These are phyloP conservation scores for Rhinophrynus dorsalis DNA, from an alignment of 2,797 vertebrate genomes.

Conservation along the genomic window DNA sequence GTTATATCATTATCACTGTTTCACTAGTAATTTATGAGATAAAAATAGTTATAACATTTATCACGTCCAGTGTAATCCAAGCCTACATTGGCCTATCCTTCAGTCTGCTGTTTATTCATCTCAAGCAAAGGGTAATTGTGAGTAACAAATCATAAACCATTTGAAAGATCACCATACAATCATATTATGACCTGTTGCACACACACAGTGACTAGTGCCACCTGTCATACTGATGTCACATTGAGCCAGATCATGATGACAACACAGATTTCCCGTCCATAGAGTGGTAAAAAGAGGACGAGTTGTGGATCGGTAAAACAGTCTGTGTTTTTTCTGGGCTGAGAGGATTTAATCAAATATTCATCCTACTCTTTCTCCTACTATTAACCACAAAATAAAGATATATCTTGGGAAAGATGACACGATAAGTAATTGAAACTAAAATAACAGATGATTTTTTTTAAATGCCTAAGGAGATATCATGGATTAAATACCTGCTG, in stretches of 20 bases:
- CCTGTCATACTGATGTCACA: constrained; percentile 22
- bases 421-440: constrained; percentile 11
- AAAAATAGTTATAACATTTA: too few species aligned
- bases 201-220: not conserved
- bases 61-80: too few species aligned
- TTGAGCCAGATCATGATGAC: not conserved
- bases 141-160: constrained; percentile 2
- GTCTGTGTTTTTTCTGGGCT: constrained; percentile 1
- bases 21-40: too few species aligned
- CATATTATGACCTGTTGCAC: constrained; percentile 12
- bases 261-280: not conserved
- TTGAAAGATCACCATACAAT: constrained; percentile 17
- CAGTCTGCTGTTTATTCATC: too few species aligned
- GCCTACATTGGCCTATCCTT: too few species aligned
- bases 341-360: constrained; percentile 18
- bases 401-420: constrained; percentile 35
- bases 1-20: too few species aligned
- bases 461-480: constrained; percentile 23
- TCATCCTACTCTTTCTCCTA: constrained; percentile 3
- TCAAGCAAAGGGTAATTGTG: too few species aligned
- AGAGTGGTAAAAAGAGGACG: not conserved
- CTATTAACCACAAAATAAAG: constrained; percentile 16
- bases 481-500: constrained; percentile 21
- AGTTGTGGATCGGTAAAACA: constrained; percentile 4
- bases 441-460: constrained; percentile 40